A percentile compares a stretch with the other conserved stretches of the same genome.
Conservation (phyloP, 2,888 invertebrate species). For the Tuberolachnus salignus region DNA sequence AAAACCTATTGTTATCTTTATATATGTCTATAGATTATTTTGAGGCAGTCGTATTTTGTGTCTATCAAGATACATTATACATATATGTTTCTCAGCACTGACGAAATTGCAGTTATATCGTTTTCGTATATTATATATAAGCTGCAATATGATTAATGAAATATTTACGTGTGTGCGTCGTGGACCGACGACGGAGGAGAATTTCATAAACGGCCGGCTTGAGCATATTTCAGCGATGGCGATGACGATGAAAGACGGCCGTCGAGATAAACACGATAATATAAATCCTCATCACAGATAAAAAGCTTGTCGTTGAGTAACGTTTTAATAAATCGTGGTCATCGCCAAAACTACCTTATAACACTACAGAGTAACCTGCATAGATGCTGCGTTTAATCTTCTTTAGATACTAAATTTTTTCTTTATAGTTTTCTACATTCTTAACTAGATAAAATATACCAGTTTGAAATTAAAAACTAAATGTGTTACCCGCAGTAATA, state of each 20-base stretch:
- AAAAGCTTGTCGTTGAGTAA: background rate
- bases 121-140: background rate
- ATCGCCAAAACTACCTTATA: background rate
- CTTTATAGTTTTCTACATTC: no score
- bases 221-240: background rate
- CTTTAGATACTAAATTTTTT: no score
- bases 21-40: no score
- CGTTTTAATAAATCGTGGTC: slow-evolving; percentile 12
- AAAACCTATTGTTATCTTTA: no score
- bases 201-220: background rate
- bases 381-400: no score
- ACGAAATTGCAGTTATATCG: slow-evolving; percentile 4
- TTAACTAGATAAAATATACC: no score
- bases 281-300: slow-evolving; percentile 29
- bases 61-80: no score
- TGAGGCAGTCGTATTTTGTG: background rate
- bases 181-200: background rate
- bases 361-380: background rate
- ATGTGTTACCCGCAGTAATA: no score
- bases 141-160: slow-evolving; percentile 28
- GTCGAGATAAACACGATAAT: background rate
- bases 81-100: background rate
- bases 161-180: slow-evolving; percentile 22
- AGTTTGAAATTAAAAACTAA: no score
- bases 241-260: slow-evolving; percentile 9